A percentile compares a stretch with the other conserved stretches of the same genome.
phyloP scores from a whole-genome alignment of 2,797 vertebrate species.

The Lagocephalus sceleratus region DNA sequence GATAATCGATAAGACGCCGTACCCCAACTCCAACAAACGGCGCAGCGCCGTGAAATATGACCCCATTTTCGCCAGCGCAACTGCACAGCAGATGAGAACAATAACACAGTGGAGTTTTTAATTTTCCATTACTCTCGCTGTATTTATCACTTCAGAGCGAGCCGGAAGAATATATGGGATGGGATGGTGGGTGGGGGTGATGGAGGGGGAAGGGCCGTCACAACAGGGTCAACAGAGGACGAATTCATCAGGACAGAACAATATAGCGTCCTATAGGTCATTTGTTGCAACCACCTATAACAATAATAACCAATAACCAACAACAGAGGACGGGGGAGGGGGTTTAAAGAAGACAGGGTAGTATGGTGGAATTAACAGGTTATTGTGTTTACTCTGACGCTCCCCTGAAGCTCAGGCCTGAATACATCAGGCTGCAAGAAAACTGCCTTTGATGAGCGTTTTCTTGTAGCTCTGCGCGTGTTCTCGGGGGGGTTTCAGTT shows the following conservation, averaged over 20 bases:
- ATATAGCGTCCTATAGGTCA: background rate
- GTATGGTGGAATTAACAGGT: background rate
- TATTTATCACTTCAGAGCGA: conserved; percentile 24
- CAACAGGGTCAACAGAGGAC: background rate
- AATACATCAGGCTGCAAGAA: background rate
- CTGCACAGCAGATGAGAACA: conserved; percentile 21
- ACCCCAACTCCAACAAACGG: background rate
- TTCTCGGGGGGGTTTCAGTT: too few species aligned
- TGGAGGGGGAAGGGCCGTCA: background rate
- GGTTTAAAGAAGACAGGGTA: too few species aligned
- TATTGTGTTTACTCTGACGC: background rate
- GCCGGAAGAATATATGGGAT: conserved; percentile 1
- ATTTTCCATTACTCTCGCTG: conserved; percentile 19
- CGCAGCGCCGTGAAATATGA: conserved; percentile 26
- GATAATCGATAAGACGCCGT: conserved; percentile 5
- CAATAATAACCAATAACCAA: too few species aligned
- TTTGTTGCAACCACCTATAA: background rate
- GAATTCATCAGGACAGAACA: background rate
- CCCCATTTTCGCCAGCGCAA: conserved; percentile 30
- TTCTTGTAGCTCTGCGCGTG: background rate
- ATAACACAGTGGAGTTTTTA: conserved; percentile 35
- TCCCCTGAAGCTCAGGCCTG: background rate
- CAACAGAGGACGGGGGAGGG: too few species aligned
- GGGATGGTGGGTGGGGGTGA: too few species aligned
- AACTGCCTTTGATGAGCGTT: background rate